Evolutionary conservation across 2,113 vertebrate genomes (phyloP).

Genomic region (Mobula hypostoma): DNA sequence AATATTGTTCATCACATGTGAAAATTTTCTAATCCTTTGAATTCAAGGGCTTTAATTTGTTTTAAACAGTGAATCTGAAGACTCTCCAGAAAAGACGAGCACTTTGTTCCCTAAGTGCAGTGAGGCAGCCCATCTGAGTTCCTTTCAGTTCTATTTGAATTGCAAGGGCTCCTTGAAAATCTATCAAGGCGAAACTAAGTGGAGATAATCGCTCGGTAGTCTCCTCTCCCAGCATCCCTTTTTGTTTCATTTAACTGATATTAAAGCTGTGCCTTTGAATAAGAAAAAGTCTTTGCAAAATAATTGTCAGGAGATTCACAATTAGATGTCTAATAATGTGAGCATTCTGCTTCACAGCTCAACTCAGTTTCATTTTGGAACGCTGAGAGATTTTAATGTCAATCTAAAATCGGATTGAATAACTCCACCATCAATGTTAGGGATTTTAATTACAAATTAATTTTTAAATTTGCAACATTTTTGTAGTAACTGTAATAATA

Average conservation of each 20-base stretch:
- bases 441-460: slow-evolving; percentile 29
- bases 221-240: not conserved
- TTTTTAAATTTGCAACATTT: not conserved
- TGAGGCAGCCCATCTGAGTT: not conserved
- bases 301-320: slow-evolving; percentile 23
- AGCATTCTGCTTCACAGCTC: slow-evolving; percentile 32
- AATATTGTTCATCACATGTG: not conserved
- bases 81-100: not conserved
- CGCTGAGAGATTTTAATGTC: not conserved
- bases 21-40: not conserved
- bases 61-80: not conserved
- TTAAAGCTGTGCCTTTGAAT: not conserved
- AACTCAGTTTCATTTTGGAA: slow-evolving; percentile 6
- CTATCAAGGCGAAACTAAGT: not conserved
- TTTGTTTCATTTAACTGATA: not conserved
- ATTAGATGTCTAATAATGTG: slow-evolving; percentile 30
- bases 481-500: not conserved
- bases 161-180: not conserved
- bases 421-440: slow-evolving; percentile 7
- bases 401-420: slow-evolving; percentile 1
- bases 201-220: not conserved
- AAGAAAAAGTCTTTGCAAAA: not conserved
- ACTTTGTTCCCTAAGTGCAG: not conserved
- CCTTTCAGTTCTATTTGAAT: not conserved
- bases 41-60: not conserved